These are phyloP conservation scores for Chesias legatella DNA, from an alignment of 2,888 invertebrate genomes.

Conservation along the genomic window DNA sequence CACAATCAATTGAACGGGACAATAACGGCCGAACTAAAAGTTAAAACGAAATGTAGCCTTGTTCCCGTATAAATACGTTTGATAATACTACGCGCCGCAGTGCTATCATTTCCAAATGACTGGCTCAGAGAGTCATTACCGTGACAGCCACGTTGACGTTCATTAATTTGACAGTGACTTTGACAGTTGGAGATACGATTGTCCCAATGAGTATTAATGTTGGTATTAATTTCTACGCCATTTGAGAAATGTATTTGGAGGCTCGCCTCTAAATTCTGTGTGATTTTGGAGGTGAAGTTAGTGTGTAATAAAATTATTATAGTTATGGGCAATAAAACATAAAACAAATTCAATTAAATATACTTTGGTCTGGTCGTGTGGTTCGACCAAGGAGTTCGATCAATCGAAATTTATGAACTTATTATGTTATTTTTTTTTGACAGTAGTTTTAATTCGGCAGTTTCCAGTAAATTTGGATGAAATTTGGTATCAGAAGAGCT, in stretches of 20 bases:
- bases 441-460: no score
- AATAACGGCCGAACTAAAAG: constrained; percentile 26
- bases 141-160: constrained; percentile 45
- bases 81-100: constrained; percentile 33
- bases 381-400: no score
- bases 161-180: constrained; percentile 66
- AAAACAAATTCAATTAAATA: no score
- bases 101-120: constrained; percentile 63
- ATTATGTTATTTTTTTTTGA: no score
- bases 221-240: constrained; percentile 58
- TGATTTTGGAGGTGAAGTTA: no score
- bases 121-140: constrained; percentile 60
- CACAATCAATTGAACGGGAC: constrained; percentile 55
- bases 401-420: no score
- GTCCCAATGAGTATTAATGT: constrained; percentile 48
- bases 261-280: not conserved
- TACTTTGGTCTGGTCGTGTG: no score
- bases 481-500: no score
- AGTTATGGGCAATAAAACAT: constrained; percentile 9
- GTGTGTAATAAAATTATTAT: not conserved
- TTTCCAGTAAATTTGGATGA: no score
- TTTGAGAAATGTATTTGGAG: constrained; percentile 37
- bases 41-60: constrained; percentile 10
- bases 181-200: constrained; percentile 62
- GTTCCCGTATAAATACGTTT: constrained; percentile 2